Conservation (phyloP, 2,797 vertebrate species). For the Anguilla megastoma region DNA sequence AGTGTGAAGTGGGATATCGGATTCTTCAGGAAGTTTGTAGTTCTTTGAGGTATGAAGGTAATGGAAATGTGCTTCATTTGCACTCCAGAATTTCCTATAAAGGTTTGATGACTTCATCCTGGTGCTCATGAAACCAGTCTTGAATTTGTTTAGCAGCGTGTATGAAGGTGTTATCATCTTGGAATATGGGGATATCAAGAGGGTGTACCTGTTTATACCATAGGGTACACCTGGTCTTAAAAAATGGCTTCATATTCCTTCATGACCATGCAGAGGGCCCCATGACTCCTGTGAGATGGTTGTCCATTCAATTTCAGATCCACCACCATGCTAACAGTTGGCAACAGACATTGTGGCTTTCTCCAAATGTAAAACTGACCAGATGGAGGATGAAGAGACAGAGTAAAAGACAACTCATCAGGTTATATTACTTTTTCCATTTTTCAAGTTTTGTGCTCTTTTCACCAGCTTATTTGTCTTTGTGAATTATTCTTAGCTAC, state of each 20-base stretch:
- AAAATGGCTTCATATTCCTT: neutral
- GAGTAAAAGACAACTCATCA: too few species aligned
- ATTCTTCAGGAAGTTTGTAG: too few species aligned
- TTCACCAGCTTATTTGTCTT: too few species aligned
- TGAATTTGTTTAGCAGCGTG: neutral
- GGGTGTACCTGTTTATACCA: neutral
- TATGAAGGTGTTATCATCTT: neutral
- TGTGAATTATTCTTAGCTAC: too few species aligned
- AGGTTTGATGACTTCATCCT: neutral
- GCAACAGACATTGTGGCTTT: too few species aligned
- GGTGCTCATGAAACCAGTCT: neutral
- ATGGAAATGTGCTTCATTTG: neutral
- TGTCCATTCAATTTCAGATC: neutral
- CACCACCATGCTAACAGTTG: neutral
- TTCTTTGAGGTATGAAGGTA: neutral
- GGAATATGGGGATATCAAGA: neutral
- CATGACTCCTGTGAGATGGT: neutral
- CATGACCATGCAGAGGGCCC: neutral
- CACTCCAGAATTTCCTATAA: neutral
- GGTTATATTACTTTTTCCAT: too few species aligned
- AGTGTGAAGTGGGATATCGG: neutral
- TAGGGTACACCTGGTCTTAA: neutral
- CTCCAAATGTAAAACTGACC: too few species aligned
- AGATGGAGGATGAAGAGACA: too few species aligned
- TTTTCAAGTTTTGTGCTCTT: too few species aligned